Evolutionary conservation across 64 coral and sea anemone genomes (phyloP).

Genomic region (Astreopora myriophthalma): DNA sequence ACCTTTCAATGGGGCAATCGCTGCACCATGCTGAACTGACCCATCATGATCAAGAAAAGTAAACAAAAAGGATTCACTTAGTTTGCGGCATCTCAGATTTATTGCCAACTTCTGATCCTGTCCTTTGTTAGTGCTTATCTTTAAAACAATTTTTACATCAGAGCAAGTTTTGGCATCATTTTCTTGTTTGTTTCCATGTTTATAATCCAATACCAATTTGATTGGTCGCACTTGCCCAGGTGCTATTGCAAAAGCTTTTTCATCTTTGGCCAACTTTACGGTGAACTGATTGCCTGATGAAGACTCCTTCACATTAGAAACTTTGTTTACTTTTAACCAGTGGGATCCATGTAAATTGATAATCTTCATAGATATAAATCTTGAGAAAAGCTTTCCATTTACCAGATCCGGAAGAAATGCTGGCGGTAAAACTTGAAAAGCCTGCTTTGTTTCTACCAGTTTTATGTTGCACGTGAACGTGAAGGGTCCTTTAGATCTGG

Average conservation of each 20-base stretch:
- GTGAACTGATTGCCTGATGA: conserved; percentile 4
- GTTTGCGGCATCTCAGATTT: conserved; percentile 74
- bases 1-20: conserved; percentile 72
- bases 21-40: conserved; percentile 91
- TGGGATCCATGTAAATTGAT: conserved; percentile 73
- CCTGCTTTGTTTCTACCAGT: conserved; percentile 29
- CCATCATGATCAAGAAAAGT: conserved; percentile 98
- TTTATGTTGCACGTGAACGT: conserved; percentile 70
- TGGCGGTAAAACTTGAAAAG: conserved; percentile 64
- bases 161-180: not conserved
- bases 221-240: conserved; percentile 88
- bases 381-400: conserved; percentile 80
- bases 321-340: conserved; percentile 83
- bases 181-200: conserved; percentile 23
- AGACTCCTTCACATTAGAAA: conserved; percentile 24
- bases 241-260: conserved; percentile 63
- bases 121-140: conserved; percentile 62
- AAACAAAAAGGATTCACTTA: conserved; percentile 88
- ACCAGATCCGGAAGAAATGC: conserved; percentile 90
- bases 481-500: conserved; percentile 75
- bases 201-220: conserved; percentile 67
- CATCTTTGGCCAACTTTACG: conserved; percentile 34
- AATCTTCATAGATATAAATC: conserved; percentile 65
- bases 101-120: conserved; percentile 62
- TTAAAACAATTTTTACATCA: conserved; percentile 53